phyloP scores from a whole-genome alignment of 2,888 invertebrate species.

The Stenodera caucasica region DNA sequence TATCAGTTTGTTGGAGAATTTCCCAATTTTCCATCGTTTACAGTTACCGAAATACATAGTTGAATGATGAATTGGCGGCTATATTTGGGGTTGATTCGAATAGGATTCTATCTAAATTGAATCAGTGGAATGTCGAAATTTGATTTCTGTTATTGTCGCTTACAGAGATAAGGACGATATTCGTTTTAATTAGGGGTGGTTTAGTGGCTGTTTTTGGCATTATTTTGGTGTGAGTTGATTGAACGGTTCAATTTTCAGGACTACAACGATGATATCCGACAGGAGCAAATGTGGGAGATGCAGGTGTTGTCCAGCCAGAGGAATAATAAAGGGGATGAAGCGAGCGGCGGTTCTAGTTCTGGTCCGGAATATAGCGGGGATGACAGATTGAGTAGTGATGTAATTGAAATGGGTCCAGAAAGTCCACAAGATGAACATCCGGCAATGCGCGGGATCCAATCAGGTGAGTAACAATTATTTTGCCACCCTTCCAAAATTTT shows the following conservation, averaged over 20 bases:
- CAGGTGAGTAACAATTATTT: constrained; percentile 31
- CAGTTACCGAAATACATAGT: neutral
- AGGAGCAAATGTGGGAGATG: constrained; percentile 85
- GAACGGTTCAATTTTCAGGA: too few relatives aligned
- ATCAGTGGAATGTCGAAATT: neutral
- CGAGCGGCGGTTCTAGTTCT: constrained; percentile 41
- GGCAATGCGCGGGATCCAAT: constrained; percentile 64
- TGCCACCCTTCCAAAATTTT: too few relatives aligned
- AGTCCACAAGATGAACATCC: constrained; percentile 62
- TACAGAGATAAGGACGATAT: neutral
- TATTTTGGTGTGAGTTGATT: too few relatives aligned
- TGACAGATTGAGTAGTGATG: constrained; percentile 57
- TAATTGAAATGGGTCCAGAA: constrained; percentile 48
- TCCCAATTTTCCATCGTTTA: too few relatives aligned
- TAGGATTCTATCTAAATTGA: neutral
- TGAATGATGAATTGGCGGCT: neutral
- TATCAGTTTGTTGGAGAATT: too few relatives aligned
- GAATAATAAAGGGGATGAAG: constrained; percentile 45
- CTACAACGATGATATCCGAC: constrained; percentile 88
- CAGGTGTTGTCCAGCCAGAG: constrained; percentile 71
- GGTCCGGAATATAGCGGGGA: constrained; percentile 50
- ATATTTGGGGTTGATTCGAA: neutral
- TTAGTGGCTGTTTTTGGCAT: too few relatives aligned
- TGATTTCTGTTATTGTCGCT: neutral
- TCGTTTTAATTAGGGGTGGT: too few relatives aligned